Conservation (phyloP, 53 echinoderm and acorn worm species). For the Zoroaster sp. region DNA sequence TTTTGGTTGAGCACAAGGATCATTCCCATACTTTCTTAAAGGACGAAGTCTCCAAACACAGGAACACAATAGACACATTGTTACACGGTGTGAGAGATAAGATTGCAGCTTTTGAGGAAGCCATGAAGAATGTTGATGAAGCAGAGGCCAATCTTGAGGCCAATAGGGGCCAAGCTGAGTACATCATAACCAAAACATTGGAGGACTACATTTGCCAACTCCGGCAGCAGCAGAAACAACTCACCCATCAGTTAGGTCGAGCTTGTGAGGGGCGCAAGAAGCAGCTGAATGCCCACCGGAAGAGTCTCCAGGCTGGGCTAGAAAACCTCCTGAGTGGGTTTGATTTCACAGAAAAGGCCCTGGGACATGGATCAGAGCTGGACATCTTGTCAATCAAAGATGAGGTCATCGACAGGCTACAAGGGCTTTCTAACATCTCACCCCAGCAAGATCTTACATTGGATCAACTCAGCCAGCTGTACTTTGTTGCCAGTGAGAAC, state of each 20-base stretch:
- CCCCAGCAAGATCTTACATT: constrained; percentile 96
- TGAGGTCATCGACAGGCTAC: constrained; percentile 93
- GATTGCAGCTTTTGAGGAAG: constrained; percentile 94
- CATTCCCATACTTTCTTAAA: constrained; percentile 95
- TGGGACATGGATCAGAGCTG: constrained; percentile 93
- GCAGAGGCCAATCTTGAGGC: constrained; percentile 95
- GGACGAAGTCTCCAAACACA: constrained; percentile 95
- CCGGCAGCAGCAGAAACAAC: constrained; percentile 83
- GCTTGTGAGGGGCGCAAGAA: constrained; percentile 87
- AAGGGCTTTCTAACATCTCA: constrained; percentile 84
- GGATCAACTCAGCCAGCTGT: constrained; percentile 92
- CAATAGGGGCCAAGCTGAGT: constrained; percentile 96
- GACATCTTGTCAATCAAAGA: constrained; percentile 99
- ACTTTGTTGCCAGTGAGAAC: constrained; percentile 89
- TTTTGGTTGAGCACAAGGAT: constrained; percentile 95
- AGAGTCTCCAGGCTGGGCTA: constrained; percentile 88
- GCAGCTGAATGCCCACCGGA: constrained; percentile 87
- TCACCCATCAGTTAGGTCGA: constrained; percentile 71
- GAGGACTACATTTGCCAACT: constrained; percentile 80
- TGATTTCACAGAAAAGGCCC: constrained; percentile 96
- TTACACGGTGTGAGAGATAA: constrained; percentile 89
- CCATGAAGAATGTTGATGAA: constrained; percentile 85
- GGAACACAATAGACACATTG: constrained; percentile 83
- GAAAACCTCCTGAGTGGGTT: constrained; percentile 97
- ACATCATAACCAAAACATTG: constrained; percentile 92